Evolutionary conservation across 2,888 invertebrate species (phyloP).

Genomic region (Nyleta sp.): DNA sequence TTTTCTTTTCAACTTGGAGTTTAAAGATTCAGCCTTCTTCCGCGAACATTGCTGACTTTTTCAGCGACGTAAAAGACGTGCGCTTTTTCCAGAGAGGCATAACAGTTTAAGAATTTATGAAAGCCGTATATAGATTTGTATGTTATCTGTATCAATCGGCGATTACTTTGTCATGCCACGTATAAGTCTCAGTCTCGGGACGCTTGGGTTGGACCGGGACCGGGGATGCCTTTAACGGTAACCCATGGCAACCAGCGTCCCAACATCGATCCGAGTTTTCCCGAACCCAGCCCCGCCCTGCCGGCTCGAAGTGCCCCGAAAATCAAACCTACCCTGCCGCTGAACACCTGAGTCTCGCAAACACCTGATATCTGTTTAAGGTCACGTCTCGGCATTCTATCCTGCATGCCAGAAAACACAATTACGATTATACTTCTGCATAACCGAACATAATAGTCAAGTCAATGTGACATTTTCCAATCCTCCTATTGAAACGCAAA

Average conservation of each 20-base stretch:
- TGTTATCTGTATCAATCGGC: slow-evolving; percentile 47
- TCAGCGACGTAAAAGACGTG: background rate
- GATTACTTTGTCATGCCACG: slow-evolving; percentile 42
- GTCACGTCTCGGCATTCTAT: slow-evolving; percentile 44
- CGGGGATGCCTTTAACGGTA: slow-evolving; percentile 81
- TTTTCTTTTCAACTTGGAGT: no score
- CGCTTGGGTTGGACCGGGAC: slow-evolving; percentile 73
- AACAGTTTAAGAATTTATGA: slow-evolving; percentile 10
- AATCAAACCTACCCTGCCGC: slow-evolving; percentile 56
- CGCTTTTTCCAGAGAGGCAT: no score
- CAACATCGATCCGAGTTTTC: slow-evolving; percentile 82
- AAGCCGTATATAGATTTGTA: background rate
- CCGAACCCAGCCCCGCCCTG: slow-evolving; percentile 81
- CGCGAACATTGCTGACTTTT: background rate
- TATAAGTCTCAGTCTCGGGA: slow-evolving; percentile 66
- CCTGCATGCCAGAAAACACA: slow-evolving; percentile 20
- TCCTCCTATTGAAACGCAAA: background rate
- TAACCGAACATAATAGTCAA: background rate
- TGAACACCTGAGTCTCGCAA: slow-evolving; percentile 55
- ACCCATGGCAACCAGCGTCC: slow-evolving; percentile 82
- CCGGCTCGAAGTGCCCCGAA: slow-evolving; percentile 64
- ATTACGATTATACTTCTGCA: slow-evolving; percentile 14
- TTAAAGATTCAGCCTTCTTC: no score
- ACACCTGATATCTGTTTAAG: slow-evolving; percentile 61
- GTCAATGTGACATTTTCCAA: background rate